Evolutionary conservation across 2,888 invertebrate genomes (phyloP), one percentile per base, ranked within the genome.

Genomic region (Pristionchus fissidentatus): DNA sequence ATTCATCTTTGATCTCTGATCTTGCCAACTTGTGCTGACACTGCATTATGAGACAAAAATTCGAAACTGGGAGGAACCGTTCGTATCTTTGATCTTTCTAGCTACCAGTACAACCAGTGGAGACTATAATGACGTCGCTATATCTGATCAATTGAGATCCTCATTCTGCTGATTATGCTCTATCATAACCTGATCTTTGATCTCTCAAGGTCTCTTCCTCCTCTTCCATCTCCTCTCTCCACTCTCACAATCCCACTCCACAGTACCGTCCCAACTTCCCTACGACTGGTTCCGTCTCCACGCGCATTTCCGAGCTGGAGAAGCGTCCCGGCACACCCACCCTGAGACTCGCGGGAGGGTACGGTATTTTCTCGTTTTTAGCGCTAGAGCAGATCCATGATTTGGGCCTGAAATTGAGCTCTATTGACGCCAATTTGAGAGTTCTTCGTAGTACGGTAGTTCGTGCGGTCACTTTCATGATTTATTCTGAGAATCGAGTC

Each of bases 291-390:
- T 88, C 90, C 81, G 91, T 91, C 5, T 90, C 91, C 1, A 88
- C 89, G 29, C 79, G 90, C n/a, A 89, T 91, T 26, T 88, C 90
- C 7, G 90, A 90, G 55, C 87, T 91, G 29, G 91, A 91, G 83
- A 88, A 88, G 83, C 85, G 90, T 29, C 90, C 90, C 1, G 88
- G 90, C 49, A 89, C 90, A 7, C 90, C 90, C 0, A 88, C 84
- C n/a, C 62, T 84, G 10, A 83, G 85, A 15, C 43, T 77, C 41
- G 83, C 75, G 3, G 73, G 83, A 35, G 41, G 52, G 77, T 66
- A 43, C 29, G 81, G 26, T 81, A 22, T 10, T 10, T 70, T n/a
- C n/a, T n/a, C 26, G 88, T 86, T 29, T 83, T 57, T 52, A 70
- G 52, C 70, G 32, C 70, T 46, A 43, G 66, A 13, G 73, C 66